Evolutionary conservation across 2,797 vertebrate genomes (phyloP), one percentile per base, ranked within the genome.

Genomic region (Lepilemur septentrionalis): DNA sequence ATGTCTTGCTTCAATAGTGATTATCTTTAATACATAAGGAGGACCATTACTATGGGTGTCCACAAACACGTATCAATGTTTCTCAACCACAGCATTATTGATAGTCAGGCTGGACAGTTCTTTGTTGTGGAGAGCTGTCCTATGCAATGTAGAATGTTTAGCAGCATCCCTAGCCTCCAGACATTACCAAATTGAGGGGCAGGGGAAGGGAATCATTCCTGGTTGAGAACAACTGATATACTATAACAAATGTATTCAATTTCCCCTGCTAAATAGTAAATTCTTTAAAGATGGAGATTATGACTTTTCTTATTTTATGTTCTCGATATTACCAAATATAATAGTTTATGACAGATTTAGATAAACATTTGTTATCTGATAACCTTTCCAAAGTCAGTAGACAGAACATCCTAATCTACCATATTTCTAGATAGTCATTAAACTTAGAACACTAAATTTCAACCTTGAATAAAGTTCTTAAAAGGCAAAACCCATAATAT

Each of bases 381-480:
- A 84, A 87, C 2, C 28, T 69, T 88, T 83, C 73, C 17, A 67
- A 96, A 90, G 72, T 86, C 52, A 96, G 38, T 55, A 82, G 7
- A 86, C 3, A 89, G 22, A 85, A 63, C 12, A 90, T 52, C 10
- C 28, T 84, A 57, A 59, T 1, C 20, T 69, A 72, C 28, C 43
- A 94, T 48, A 84, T 76, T 95, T 96, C 70, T 93, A 93, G 50
- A 67, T 72, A 91, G 30, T 96, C 61, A 93, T 43, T 70, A 84
- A 92, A 92, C 46, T 46, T 89, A 7, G 88, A 94, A 88, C 38
- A 94, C 17, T 50, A 85, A 90, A 92, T 95, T 97, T 83, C 43
- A 93, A 76, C 14, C 14, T 90, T 87, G 84, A 75, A 35, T 63
- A 93, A 89, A 82, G 41, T 25, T 92, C 78, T 91, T 85, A 67